A percentile compares a stretch with the other conserved stretches of the same genome.
Conservation (phyloP, 2,113 vertebrate genomes). For the Sinocyclocheilus anophthalmus region DNA sequence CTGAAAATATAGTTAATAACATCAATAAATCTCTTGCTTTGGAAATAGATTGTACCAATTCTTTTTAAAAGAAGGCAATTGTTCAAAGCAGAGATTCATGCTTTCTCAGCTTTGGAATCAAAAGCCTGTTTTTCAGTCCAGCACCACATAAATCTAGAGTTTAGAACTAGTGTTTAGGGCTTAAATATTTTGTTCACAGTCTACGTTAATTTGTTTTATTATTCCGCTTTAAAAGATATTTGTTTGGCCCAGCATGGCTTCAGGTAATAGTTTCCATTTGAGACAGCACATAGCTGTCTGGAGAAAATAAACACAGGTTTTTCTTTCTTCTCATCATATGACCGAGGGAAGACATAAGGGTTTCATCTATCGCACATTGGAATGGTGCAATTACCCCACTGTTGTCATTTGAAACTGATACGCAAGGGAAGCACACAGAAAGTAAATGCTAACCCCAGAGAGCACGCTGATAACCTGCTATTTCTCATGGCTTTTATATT, state of each 20-base stretch:
- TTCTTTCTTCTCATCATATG: conserved; percentile 46
- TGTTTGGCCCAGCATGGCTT: conserved; percentile 52
- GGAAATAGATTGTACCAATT: conserved; percentile 58
- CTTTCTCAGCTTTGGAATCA: conserved; percentile 25
- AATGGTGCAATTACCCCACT: conserved; percentile 53
- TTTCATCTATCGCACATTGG: conserved; percentile 51
- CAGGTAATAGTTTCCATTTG: conserved; percentile 58
- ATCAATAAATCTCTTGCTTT: conserved; percentile 57
- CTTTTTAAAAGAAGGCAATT: conserved; percentile 53
- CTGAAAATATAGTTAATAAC: conserved; percentile 56
- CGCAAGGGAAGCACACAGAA: conserved; percentile 47
- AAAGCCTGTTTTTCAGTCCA: conserved; percentile 41
- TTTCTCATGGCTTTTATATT: conserved; percentile 48
- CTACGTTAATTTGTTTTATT: conserved; percentile 54
- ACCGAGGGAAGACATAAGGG: conserved; percentile 41
- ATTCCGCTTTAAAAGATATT: conserved; percentile 57
- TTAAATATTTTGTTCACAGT: conserved; percentile 51
- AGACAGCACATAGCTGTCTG: conserved; percentile 50
- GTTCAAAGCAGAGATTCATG: conserved; percentile 41
- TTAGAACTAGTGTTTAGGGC: conserved; percentile 47
- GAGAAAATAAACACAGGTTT: conserved; percentile 55
- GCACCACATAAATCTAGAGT: conserved; percentile 22
- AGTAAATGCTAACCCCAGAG: conserved; percentile 38
- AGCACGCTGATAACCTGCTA: conserved; percentile 37
- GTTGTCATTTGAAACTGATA: conserved; percentile 58